Conservation (phyloP, 2,888 invertebrate genomes). For the Lasioglossum zephyrum region DNA sequence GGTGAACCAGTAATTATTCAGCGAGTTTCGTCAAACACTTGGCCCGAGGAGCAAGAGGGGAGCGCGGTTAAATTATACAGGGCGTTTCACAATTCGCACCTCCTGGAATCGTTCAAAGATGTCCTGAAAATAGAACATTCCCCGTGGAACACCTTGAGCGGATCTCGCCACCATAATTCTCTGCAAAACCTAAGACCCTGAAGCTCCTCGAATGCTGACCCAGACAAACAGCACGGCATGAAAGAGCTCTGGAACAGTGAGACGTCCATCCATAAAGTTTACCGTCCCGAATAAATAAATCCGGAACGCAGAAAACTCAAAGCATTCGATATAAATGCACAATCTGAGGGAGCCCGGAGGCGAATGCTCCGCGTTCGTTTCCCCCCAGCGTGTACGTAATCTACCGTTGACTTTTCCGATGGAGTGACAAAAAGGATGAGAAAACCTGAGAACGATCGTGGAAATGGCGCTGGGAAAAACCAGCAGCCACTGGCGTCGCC, state of each 20-base stretch:
- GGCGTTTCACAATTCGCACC: background rate
- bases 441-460: background rate
- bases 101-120: background rate
- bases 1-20: conserved; percentile 21
- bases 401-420: conserved; percentile 5
- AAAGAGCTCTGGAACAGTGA: background rate
- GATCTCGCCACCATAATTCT: background rate
- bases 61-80: background rate
- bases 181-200: background rate
- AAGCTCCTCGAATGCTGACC: background rate
- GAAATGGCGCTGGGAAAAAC: conserved; percentile 10
- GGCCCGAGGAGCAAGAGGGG: no score
- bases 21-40: background rate
- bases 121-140: no score
- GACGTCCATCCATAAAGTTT: background rate
- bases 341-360: background rate
- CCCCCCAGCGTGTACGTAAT: background rate
- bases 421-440: background rate
- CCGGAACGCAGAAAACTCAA: background rate
- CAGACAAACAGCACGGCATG: background rate
- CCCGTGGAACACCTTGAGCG: no score
- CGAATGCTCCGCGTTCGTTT: background rate
- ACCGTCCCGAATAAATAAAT: background rate
- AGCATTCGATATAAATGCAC: background rate
- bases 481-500: background rate